Conservation (phyloP, 1,140 invertebrate species). For the Drosophila subpulchrella region DNA sequence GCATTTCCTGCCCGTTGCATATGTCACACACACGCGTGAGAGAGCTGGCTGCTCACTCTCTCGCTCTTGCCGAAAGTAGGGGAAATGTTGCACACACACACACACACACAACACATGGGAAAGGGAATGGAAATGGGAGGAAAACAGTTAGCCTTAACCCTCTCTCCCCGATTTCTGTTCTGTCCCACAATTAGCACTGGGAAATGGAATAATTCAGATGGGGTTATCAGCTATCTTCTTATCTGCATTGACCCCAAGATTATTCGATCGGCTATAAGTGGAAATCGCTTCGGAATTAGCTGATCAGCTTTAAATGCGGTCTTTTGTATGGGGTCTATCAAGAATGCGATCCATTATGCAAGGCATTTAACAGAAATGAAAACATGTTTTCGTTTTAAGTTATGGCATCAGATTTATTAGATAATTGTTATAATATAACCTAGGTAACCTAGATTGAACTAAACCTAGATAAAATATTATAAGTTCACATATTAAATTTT, state of each 20-base stretch:
- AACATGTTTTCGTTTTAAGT: too few species aligned
- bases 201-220: not conserved
- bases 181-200: constrained; percentile 4
- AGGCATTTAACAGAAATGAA: too few species aligned
- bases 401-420: too few species aligned
- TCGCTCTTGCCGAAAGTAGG: constrained; percentile 54
- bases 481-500: too few species aligned
- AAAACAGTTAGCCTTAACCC: constrained; percentile 31
- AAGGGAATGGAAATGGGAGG: constrained; percentile 1
- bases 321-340: not conserved
- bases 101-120: constrained; percentile 1
- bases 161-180: not conserved
- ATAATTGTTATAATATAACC: too few species aligned
- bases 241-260: not conserved
- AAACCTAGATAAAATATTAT: too few species aligned
- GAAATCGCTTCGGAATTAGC: not conserved
- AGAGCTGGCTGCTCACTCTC: constrained; percentile 23
- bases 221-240: not conserved
- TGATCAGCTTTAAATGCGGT: not conserved
- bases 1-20: constrained; percentile 57
- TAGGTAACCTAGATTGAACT: too few species aligned
- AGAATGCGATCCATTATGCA: too few species aligned
- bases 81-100: constrained; percentile 60
- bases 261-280: not conserved
- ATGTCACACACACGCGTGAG: constrained; percentile 23